phyloP scores from a whole-genome alignment of 2,797 vertebrate genomes.

The Petrocephalus schoutedeni region DNA sequence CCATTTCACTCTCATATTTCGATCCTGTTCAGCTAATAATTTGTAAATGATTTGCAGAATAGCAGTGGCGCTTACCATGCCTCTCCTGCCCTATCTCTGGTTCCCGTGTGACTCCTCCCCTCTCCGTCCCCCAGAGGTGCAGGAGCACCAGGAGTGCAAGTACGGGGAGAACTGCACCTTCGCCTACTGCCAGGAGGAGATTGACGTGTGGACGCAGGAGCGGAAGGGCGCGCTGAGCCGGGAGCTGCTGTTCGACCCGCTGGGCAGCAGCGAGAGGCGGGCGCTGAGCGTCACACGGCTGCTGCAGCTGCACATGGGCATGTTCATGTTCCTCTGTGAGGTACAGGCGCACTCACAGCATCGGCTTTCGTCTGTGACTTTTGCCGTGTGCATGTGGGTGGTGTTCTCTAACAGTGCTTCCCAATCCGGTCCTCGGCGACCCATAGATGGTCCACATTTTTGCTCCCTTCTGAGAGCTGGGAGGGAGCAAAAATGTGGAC shows the following conservation, averaged over 20 bases:
- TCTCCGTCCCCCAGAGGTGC: constrained; percentile 77
- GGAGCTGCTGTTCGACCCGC: constrained; percentile 85
- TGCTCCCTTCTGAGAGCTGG: too few relatives aligned
- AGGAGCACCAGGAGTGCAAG: constrained; percentile 97
- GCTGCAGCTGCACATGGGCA: constrained; percentile 76
- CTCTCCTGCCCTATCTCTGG: not conserved
- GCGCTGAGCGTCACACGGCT: constrained; percentile 71
- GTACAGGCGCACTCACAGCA: constrained; percentile 36
- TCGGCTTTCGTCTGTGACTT: too few relatives aligned
- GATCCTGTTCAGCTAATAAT: not conserved
- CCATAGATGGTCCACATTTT: too few relatives aligned
- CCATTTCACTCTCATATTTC: not conserved
- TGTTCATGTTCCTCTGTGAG: constrained; percentile 84
- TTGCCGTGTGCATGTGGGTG: too few relatives aligned
- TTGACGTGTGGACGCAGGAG: constrained; percentile 97
- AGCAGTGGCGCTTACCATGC: not conserved
- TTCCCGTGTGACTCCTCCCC: not conserved
- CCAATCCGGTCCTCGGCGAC: too few relatives aligned
- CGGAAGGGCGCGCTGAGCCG: constrained; percentile 92
- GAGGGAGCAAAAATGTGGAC: too few relatives aligned
- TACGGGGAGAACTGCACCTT: constrained; percentile 98
- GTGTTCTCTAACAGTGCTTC: too few relatives aligned
- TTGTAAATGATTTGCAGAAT: not conserved
- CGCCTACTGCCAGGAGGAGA: constrained; percentile 98
- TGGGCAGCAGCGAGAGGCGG: constrained; percentile 69